These are phyloP conservation scores for Temnothorax longispinosus DNA, from an alignment of 1,140 invertebrate genomes.

Conservation along the genomic window DNA sequence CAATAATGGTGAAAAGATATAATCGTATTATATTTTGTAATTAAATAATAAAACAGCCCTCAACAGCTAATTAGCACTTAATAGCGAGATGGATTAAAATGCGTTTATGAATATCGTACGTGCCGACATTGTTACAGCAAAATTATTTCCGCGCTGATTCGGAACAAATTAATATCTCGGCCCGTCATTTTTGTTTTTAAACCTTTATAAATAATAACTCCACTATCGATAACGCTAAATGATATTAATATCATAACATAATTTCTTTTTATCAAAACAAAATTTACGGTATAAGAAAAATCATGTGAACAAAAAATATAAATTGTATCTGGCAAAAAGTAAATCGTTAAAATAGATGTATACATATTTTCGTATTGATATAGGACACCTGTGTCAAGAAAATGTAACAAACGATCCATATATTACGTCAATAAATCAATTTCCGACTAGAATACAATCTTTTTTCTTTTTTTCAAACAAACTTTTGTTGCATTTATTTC, in stretches of 20 bases:
- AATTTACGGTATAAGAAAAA: slow-evolving; percentile 1
- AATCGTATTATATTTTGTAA: slow-evolving; percentile 43
- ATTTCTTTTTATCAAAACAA: background rate
- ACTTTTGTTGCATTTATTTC: slow-evolving; percentile 2
- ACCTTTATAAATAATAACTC: slow-evolving; percentile 31
- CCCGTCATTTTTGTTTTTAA: slow-evolving; percentile 26
- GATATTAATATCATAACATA: slow-evolving; percentile 15
- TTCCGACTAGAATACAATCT: background rate
- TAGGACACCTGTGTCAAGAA: background rate
- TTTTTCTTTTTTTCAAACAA: background rate
- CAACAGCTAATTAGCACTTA: slow-evolving; percentile 46
- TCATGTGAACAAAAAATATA: background rate
- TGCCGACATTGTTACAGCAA: slow-evolving; percentile 31
- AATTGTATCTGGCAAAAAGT: background rate
- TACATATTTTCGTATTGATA: background rate
- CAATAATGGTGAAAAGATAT: slow-evolving; percentile 1
- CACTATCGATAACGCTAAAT: background rate
- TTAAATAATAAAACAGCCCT: slow-evolving; percentile 44
- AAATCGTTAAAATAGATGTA: background rate
- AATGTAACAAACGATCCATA: background rate
- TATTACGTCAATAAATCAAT: background rate
- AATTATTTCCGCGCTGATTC: slow-evolving; percentile 45
- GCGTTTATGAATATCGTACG: slow-evolving; percentile 35
- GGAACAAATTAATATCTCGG: slow-evolving; percentile 39
- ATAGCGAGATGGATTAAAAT: slow-evolving; percentile 42